Percentiles rank a stretch among this genome's conserved stretches.
These are phyloP conservation scores for Echinometra lucunter DNA, from an alignment of 53 echinoderm and acorn worm species.

Conservation along the genomic window DNA sequence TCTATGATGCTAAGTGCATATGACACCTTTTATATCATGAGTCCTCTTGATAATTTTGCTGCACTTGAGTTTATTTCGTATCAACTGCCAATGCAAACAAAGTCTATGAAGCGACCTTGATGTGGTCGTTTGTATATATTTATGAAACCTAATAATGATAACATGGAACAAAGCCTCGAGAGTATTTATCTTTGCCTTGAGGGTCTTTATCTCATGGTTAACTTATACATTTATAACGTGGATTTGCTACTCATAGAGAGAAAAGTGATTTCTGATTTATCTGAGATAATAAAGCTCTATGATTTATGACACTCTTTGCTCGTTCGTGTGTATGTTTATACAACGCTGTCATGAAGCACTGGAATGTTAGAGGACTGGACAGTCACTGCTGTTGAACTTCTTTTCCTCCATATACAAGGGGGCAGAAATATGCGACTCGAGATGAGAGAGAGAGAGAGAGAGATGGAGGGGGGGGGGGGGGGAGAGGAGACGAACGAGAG, in stretches of 20 bases:
- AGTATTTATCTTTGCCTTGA: too few relatives aligned
- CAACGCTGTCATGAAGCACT: not conserved
- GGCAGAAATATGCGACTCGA: too few relatives aligned
- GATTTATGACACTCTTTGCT: not conserved
- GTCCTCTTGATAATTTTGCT: not conserved
- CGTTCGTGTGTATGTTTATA: not conserved
- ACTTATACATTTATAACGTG: too few relatives aligned
- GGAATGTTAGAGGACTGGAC: not conserved
- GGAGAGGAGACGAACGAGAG: not conserved
- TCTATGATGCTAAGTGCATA: not conserved
- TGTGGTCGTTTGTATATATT: not conserved
- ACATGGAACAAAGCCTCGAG: too few relatives aligned
- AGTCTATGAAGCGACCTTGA: not conserved
- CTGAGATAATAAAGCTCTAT: slow-evolving; percentile 14
- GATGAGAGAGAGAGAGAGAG: too few relatives aligned
- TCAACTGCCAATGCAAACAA: not conserved
- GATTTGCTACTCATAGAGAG: not conserved
- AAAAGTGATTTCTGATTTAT: not conserved
- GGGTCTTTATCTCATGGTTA: too few relatives aligned
- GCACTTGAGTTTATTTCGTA: not conserved
- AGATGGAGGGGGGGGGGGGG: too few relatives aligned
- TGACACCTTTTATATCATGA: not conserved
- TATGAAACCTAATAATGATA: not conserved
- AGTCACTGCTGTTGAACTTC: too few relatives aligned
- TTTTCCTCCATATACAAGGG: too few relatives aligned